Evolutionary conservation across 2,113 vertebrate species (phyloP).

Genomic region (Bambusicola thoracicus): DNA sequence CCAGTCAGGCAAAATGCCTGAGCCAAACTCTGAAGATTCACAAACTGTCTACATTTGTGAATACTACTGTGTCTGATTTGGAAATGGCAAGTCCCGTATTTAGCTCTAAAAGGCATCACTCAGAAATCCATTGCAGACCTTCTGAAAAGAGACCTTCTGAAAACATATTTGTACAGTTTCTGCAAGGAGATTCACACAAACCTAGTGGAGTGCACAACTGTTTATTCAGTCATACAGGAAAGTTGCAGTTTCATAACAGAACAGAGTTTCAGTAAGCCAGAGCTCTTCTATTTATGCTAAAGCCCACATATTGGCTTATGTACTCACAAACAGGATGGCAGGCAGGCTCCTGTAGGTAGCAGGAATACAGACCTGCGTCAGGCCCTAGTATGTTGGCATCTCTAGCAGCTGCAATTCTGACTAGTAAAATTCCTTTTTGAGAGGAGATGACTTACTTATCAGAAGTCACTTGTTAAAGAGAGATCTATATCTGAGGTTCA

Average conservation of each 20-base stretch:
- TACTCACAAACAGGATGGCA: background rate
- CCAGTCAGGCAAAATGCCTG: background rate
- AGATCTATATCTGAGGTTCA: fast-evolving
- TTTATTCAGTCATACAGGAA: background rate
- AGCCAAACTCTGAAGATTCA: background rate
- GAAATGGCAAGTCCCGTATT: fast-evolving
- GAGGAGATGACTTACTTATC: background rate
- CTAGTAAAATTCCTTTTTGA: background rate
- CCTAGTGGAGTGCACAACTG: background rate
- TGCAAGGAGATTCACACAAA: too few relatives aligned
- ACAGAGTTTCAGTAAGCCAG: background rate
- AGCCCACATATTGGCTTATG: background rate
- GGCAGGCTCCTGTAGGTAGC: background rate
- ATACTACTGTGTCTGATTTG: background rate
- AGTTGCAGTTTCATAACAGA: background rate
- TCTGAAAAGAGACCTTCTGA: background rate
- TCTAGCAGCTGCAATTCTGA: background rate
- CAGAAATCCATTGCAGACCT: background rate
- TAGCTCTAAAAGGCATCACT: background rate
- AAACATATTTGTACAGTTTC: too few relatives aligned
- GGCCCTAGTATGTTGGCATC: fast-evolving
- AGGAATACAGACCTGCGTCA: background rate
- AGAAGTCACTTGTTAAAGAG: background rate
- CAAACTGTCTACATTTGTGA: background rate
- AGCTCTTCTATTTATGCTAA: background rate